A percentile compares a stretch with the other conserved stretches of the same genome.
Evolutionary conservation across 2,888 invertebrate genomes (phyloP).

Genomic region (Melanargia galathea): DNA sequence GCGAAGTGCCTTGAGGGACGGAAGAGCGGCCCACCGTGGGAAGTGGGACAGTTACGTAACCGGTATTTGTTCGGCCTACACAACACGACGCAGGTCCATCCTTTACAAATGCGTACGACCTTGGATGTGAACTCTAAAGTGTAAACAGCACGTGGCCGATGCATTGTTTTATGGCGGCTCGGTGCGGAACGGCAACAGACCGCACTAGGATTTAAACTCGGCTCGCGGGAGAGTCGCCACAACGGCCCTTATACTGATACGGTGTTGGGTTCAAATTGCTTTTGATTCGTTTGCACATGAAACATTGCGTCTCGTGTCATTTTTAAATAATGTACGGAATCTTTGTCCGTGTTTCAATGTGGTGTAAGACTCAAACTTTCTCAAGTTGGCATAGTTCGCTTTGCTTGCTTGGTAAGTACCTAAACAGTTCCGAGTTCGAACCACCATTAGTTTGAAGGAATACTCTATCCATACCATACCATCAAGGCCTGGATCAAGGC

Average conservation of each 20-base stretch:
- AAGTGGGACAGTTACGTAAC: slow-evolving; percentile 78
- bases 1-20: slow-evolving; percentile 60
- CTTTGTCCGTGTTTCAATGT: not conserved
- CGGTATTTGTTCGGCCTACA: slow-evolving; percentile 79
- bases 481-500: no score
- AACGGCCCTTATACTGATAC: not conserved
- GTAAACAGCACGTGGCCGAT: slow-evolving; percentile 80
- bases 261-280: slow-evolving; percentile 18
- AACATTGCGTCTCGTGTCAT: slow-evolving; percentile 3
- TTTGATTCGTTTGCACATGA: not conserved
- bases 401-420: not conserved
- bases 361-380: not conserved
- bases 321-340: slow-evolving; percentile 4
- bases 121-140: slow-evolving; percentile 81
- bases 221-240: slow-evolving; percentile 30
- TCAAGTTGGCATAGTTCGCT: not conserved
- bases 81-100: slow-evolving; percentile 63
- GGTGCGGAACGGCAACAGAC: slow-evolving; percentile 55
- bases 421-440: not conserved
- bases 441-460: no score
- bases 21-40: slow-evolving; percentile 71
- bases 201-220: slow-evolving; percentile 40
- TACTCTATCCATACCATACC: no score
- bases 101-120: slow-evolving; percentile 82
- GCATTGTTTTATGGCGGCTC: slow-evolving; percentile 78